Conservation (phyloP, 2,888 invertebrate species). For the Criorhina ranunculi region DNA sequence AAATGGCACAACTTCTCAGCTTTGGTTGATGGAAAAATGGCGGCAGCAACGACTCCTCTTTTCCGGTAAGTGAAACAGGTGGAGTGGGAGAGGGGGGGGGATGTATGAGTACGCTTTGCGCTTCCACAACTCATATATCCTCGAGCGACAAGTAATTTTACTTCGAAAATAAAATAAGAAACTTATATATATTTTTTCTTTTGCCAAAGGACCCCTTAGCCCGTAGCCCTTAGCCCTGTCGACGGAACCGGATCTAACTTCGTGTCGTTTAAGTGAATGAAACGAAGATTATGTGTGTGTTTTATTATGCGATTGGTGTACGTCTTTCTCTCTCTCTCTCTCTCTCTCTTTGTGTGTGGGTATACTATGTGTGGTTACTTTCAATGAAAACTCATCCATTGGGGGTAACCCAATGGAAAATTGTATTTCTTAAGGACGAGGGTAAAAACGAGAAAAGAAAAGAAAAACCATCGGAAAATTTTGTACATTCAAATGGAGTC, state of each 20-base stretch:
- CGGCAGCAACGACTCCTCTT: neutral
- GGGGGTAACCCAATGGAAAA: constrained; percentile 71
- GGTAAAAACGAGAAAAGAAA: constrained; percentile 4
- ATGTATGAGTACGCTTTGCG: constrained; percentile 54
- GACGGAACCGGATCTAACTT: constrained; percentile 42
- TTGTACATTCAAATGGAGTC: constrained; percentile 71
- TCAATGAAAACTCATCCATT: constrained; percentile 32
- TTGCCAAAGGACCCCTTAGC: no score
- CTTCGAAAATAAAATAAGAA: constrained; percentile 82
- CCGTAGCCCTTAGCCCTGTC: constrained; percentile 49
- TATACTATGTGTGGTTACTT: constrained; percentile 1
- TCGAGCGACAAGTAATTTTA: constrained; percentile 82
- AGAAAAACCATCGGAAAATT: constrained; percentile 16
- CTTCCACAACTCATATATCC: constrained; percentile 78
- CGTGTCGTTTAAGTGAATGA: constrained; percentile 61
- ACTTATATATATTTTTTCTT: constrained; percentile 79
- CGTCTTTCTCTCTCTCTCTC: no score
- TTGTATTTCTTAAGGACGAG: constrained; percentile 48
- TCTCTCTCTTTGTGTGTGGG: no score
- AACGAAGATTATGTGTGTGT: constrained; percentile 65
- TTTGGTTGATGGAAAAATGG: constrained; percentile 60
- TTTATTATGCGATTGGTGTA: constrained; percentile 73
- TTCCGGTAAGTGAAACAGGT: constrained; percentile 2
- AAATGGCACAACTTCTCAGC: constrained; percentile 66
- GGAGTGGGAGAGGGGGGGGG: constrained; percentile 9